phyloP scores from a whole-genome alignment of 2,888 invertebrate genomes.

The Hypolimnas misippus region DNA sequence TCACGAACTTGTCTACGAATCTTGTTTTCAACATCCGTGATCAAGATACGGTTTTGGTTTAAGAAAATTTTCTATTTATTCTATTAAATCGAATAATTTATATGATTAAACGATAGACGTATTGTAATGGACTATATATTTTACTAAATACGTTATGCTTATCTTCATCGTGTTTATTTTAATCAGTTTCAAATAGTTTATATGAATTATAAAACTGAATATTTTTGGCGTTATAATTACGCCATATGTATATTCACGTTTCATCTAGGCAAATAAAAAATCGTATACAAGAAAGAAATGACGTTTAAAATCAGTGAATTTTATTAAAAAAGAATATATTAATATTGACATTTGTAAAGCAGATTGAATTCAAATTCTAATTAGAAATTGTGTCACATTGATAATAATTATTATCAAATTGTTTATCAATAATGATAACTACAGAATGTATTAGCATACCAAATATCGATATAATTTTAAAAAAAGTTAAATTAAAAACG shows the following conservation, averaged over 20 bases:
- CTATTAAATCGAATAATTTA: neutral
- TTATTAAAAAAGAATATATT: too few species aligned
- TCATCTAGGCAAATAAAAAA: too few species aligned
- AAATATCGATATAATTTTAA: too few species aligned
- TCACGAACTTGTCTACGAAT: slow-evolving; percentile 44
- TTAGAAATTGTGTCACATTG: slow-evolving; percentile 3
- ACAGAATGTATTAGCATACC: neutral
- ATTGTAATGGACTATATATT: neutral
- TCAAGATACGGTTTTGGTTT: slow-evolving; percentile 18
- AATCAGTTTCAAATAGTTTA: too few species aligned
- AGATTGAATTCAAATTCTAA: neutral
- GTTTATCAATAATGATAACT: slow-evolving; percentile 5
- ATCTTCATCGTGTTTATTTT: neutral
- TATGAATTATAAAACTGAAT: too few species aligned
- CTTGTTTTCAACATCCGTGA: slow-evolving; percentile 43
- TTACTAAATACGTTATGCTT: neutral
- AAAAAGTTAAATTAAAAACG: too few species aligned
- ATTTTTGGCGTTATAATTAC: too few species aligned
- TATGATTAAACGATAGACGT: neutral
- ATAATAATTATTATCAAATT: neutral
- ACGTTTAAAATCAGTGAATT: neutral
- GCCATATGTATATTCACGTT: too few species aligned
- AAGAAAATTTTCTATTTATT: slow-evolving; percentile 12
- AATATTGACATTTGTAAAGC: neutral
- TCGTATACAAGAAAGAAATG: neutral